Base-by-base conservation (phyloP, 1,140 invertebrate species). In the Cydia pomonella region DNA sequence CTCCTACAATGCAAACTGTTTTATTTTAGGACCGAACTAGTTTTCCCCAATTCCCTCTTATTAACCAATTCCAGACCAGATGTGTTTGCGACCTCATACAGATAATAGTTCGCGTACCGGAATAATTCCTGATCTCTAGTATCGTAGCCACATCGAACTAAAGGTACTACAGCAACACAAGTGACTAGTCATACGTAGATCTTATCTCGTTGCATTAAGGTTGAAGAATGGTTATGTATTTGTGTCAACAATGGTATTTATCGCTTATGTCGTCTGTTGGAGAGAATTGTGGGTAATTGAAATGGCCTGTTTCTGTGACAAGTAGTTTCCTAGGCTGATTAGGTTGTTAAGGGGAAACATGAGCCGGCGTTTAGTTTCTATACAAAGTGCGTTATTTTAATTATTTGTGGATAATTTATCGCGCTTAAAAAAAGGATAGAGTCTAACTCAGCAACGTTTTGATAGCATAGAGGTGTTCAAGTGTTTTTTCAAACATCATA, bases 201-300 rank as follows among this genome's bases (percentile, higher is more conserved):
- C 41, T 44, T 44, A 44, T 44, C 41, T 44, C 12, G 13, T 44
- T 44, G 41, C 10, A 44, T 1, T 41, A 41, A 41, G 41, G 41
- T 13, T 16, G 41, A 44, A 16, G 41, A 44, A 10, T 10, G 9
- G 33, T 10, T 0, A 44, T 1, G 41, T 44, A 44, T 4, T 44
- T 16, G 13, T 44, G 13, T 16, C 13, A 44, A 44, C 41, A 16
- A 44, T 13, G 41, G 41, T 12, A 59, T 21, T 23, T 59, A 59
- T 59, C 9, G 53, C 53, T 59, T 59, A 4, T 38, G 27, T 21
- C 62, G 78, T 27, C 72, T 64, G 76, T 13, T 3, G n/a, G n/a
- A n/a, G n/a, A 74, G 79, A 76, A 81, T 79, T 81, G 73, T 29
- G 47, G 41, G 63, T 79, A 81, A 81, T 81, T 79, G 80, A 77